Evolutionary conservation across 2,797 vertebrate genomes (phyloP), one percentile per base, ranked within the genome.

Genomic region (Amblyopsis hoosieri): DNA sequence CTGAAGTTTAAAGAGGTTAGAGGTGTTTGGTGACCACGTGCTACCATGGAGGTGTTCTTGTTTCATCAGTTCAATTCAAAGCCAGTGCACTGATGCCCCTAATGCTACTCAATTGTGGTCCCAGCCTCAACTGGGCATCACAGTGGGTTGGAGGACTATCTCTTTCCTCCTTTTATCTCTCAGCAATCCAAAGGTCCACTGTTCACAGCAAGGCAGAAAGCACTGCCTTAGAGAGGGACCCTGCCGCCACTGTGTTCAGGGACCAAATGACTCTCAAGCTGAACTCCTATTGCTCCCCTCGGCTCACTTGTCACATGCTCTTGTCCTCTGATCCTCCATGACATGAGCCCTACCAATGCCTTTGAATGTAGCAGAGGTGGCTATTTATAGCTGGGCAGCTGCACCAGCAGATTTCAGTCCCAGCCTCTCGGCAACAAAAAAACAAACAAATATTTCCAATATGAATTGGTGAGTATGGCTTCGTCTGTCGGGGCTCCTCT

Each of bases 351-450:
- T 68, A 60, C 65, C 77, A 78, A 76, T 79, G 75, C 63, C 77
- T 78, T 66, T 81, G 76, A 84, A 77, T 82, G 60, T 71, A 89
- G 80, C 69, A 80, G 71, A 66, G 45, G 54, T 61, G 3, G 71
- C 69, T 88, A 87, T 87, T 84, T 90, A 82, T 89, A 90, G 81
- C 64, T 17, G 49, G 54, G 75, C 80, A 85, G 83, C 85, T 85
- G 79, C 66, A 74, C 58, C 54, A 29, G 62, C 63, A 72, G 66
- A 65, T 67, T 79, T 62, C 45, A 54, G 69, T 78, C 79, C 60
- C 75, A 74, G 54, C 57, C 52, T 48, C 31, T 62, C 45, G 23
- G 48, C 42, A 50, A 51, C 73, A 13, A 56, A 51, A 78, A 73
- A 79, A 48, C 2, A 10, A 10, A 48, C 45, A 75, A 47, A 69